A percentile compares a stretch with the other conserved stretches of the same genome.
Conservation (phyloP, 1,140 invertebrate genomes). For the Drosophila neocordata region DNA sequence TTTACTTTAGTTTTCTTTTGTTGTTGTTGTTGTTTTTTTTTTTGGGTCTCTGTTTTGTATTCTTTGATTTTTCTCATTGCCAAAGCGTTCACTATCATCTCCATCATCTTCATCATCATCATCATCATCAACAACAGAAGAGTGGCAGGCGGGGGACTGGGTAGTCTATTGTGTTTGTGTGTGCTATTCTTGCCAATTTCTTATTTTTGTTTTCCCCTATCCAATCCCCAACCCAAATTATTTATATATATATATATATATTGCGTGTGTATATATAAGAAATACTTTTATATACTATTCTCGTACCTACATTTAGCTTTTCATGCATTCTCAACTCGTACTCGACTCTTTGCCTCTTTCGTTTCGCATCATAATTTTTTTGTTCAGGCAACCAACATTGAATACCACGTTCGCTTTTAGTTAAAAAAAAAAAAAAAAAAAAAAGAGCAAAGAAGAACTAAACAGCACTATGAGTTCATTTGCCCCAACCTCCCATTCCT, state of each 20-base stretch:
- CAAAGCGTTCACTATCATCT: constrained; percentile 20
- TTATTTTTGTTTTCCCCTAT: constrained; percentile 27
- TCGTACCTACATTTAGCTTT: constrained; percentile 28
- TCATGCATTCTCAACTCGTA: constrained; percentile 65
- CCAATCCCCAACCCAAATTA: neutral
- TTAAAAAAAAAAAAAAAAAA: constrained; percentile 26
- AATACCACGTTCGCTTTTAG: constrained; percentile 70
- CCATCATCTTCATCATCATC: constrained; percentile 60
- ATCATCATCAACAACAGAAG: constrained; percentile 37
- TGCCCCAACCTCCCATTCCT: constrained; percentile 3
- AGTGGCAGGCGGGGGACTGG: constrained; percentile 2
- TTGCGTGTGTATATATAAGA: constrained; percentile 6
- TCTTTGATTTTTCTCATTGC: constrained; percentile 62
- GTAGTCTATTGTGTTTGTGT: constrained; percentile 46
- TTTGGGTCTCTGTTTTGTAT: constrained; percentile 46
- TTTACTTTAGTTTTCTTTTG: constrained; percentile 64
- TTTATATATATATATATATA: constrained; percentile 16
- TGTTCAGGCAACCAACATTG: constrained; percentile 45
- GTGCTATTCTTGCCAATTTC: constrained; percentile 60
- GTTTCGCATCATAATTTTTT: constrained; percentile 79
- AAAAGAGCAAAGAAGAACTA: too few species aligned
- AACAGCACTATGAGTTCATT: constrained; percentile 52
- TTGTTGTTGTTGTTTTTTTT: constrained; percentile 35
- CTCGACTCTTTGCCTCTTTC: constrained; percentile 63
- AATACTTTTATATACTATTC: constrained; percentile 8